Conservation (phyloP, 2,888 invertebrate species). For the Zelleria hepariella region DNA sequence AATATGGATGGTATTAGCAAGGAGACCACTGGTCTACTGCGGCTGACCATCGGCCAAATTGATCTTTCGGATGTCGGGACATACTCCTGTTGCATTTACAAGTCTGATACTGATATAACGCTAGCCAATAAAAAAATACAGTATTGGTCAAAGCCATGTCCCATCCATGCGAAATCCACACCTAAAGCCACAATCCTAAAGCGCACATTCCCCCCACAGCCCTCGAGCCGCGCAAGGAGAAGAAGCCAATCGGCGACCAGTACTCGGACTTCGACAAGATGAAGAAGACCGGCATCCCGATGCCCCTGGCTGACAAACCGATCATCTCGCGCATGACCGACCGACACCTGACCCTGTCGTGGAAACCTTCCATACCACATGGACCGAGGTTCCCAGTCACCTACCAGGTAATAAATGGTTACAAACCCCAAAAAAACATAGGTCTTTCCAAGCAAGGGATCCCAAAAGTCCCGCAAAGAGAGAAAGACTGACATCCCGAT, state of each 20-base stretch:
- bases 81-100: conserved; percentile 86
- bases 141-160: neutral
- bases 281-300: conserved; percentile 85
- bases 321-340: conserved; percentile 95
- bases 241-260: conserved; percentile 81
- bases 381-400: conserved; percentile 92
- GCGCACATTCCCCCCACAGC: conserved; percentile 41
- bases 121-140: neutral
- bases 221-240: conserved; percentile 75
- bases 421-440: too few relatives aligned
- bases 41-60: conserved; percentile 84
- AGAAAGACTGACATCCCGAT: conserved; percentile 87
- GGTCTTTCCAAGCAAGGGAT: too few relatives aligned
- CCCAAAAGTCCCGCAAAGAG: too few relatives aligned
- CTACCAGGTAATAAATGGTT: conserved; percentile 76
- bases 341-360: conserved; percentile 88
- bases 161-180: neutral
- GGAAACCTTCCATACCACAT: conserved; percentile 93
- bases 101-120: too few relatives aligned
- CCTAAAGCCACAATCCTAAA: neutral
- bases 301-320: conserved; percentile 91
- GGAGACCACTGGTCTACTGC: conserved; percentile 85
- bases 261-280: conserved; percentile 88
- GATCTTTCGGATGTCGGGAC: conserved; percentile 86
- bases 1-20: conserved; percentile 88